Evolutionary conservation across 2,888 invertebrate genomes (phyloP).

Genomic region (Acholoe squamosa): DNA sequence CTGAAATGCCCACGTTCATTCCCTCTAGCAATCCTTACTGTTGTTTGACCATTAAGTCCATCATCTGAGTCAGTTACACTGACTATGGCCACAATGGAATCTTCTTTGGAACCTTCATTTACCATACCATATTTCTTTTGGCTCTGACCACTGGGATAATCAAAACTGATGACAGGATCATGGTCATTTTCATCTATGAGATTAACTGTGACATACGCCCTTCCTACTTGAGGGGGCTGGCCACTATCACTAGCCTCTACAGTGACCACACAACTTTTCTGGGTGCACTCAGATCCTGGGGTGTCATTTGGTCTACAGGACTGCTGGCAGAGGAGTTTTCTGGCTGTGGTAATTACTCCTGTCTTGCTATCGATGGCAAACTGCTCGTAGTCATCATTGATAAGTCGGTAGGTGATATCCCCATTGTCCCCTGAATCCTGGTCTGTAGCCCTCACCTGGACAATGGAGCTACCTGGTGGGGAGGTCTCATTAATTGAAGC

Average conservation of each 20-base stretch:
- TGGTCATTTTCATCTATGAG: constrained; percentile 82
- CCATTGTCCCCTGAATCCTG: constrained; percentile 93
- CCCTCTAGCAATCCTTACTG: constrained; percentile 92
- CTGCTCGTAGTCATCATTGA: constrained; percentile 87
- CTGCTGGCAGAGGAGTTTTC: constrained; percentile 69
- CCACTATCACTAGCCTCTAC: constrained; percentile 97
- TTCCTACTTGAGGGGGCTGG: constrained; percentile 91
- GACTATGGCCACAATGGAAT: constrained; percentile 95
- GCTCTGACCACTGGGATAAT: constrained; percentile 86
- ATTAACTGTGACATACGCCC: constrained; percentile 79
- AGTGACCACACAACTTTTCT: constrained; percentile 96
- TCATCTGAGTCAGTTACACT: constrained; percentile 96
- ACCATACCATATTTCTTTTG: constrained; percentile 89
- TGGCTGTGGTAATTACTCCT: constrained; percentile 93
- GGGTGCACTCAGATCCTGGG: constrained; percentile 78
- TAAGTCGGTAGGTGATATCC: constrained; percentile 93
- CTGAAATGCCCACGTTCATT: constrained; percentile 95
- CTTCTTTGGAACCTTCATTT: constrained; percentile 95
- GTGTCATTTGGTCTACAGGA: constrained; percentile 60
- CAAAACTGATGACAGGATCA: constrained; percentile 85
- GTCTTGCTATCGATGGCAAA: constrained; percentile 96
- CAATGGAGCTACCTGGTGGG: constrained; percentile 93
- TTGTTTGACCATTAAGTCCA: constrained; percentile 94
- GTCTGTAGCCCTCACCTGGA: constrained; percentile 96
- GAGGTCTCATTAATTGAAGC: constrained; percentile 96